phyloP scores from a whole-genome alignment of 2,797 vertebrate genomes.

The Coracias cyanogaster region DNA sequence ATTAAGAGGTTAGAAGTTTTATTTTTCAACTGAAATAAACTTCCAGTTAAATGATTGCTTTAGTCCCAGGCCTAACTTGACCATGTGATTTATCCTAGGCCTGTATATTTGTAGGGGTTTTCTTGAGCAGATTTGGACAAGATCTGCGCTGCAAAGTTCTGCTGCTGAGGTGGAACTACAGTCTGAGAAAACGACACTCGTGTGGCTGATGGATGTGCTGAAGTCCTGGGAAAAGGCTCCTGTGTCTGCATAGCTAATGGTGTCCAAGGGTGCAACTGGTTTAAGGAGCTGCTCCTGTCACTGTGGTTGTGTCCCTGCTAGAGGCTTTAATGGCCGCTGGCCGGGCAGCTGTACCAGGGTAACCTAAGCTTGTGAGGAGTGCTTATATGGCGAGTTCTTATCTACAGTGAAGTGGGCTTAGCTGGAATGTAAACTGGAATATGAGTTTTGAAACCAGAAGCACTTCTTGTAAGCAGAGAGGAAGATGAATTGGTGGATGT shows the following conservation, averaged over 20 bases:
- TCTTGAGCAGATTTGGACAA: not conserved
- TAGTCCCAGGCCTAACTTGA: not conserved
- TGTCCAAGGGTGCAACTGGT: not conserved
- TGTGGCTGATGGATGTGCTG: not conserved
- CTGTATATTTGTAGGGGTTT: not conserved
- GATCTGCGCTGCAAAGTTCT: not conserved
- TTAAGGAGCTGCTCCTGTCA: not conserved
- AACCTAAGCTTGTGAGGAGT: not conserved
- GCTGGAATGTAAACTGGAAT: not conserved
- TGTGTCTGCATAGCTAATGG: fast-evolving
- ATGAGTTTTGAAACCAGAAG: not conserved
- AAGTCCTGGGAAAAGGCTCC: not conserved
- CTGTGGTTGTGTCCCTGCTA: fast-evolving
- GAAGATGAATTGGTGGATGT: not conserved
- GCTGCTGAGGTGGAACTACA: not conserved
- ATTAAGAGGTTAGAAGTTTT: not conserved
- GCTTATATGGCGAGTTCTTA: not conserved
- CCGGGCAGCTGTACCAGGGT: not conserved
- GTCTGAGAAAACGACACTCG: not conserved
- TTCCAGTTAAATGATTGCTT: not conserved
- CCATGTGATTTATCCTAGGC: not conserved
- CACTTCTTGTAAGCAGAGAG: not conserved
- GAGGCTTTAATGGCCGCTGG: not conserved
- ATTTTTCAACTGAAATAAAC: not conserved
- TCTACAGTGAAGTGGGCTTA: not conserved